Evolutionary conservation across 2,113 vertebrate species (phyloP).

Genomic region (Pelecanus crispus): DNA sequence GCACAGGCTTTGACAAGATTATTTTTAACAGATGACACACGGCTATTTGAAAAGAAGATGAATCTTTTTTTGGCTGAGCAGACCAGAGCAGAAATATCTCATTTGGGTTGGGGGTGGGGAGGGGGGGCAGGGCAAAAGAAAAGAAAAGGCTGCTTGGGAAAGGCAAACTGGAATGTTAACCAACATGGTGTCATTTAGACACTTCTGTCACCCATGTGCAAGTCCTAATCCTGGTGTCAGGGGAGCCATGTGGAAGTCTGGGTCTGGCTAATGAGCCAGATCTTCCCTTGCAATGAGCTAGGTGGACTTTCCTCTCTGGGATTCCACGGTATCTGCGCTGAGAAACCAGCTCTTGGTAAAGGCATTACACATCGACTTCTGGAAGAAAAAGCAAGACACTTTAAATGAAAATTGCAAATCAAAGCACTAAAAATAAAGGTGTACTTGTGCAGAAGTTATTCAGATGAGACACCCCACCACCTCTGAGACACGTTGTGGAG

Average conservation of each 20-base stretch:
- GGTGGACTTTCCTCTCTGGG: not conserved
- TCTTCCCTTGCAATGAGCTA: not conserved
- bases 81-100: not conserved
- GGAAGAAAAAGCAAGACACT: not conserved
- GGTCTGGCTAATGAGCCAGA: not conserved
- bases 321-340: not conserved
- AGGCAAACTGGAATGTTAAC: not conserved
- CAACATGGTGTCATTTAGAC: not conserved
- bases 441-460: not conserved
- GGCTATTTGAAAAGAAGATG: conserved; percentile 2
- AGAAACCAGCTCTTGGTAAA: not conserved
- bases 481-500: not conserved
- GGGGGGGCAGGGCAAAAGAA: not conserved
- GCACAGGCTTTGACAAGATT: conserved; percentile 13
- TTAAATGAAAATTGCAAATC: not conserved
- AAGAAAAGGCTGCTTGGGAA: not conserved
- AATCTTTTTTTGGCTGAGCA: not conserved
- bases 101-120: not conserved
- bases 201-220: not conserved
- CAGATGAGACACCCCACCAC: not conserved
- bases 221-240: not conserved
- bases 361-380: not conserved
- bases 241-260: not conserved
- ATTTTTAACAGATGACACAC: conserved; percentile 41
- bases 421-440: not conserved